phyloP scores from a whole-genome alignment of 2,797 vertebrate genomes.

The Salmo trutta region DNA sequence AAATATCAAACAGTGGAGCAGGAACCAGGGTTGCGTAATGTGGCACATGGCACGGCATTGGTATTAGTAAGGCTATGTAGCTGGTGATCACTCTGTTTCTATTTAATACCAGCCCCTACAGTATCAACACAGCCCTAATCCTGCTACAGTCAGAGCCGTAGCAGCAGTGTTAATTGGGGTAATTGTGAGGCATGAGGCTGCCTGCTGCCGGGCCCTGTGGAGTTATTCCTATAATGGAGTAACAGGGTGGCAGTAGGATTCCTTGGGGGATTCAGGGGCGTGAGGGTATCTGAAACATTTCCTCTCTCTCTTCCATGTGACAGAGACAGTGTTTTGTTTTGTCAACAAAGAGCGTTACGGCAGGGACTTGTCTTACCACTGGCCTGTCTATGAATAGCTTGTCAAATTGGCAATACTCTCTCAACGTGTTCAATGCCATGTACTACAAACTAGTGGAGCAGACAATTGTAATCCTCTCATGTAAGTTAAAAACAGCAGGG shows the following conservation, averaged over 20 bases:
- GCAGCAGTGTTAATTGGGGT: slow-evolving; percentile 56
- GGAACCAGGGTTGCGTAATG: slow-evolving; percentile 38
- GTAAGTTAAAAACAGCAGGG: neutral
- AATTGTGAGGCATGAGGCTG: slow-evolving; percentile 59
- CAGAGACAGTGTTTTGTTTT: slow-evolving; percentile 52
- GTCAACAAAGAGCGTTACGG: slow-evolving; percentile 60
- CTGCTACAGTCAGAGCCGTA: neutral
- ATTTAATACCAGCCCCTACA: neutral
- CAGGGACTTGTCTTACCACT: slow-evolving; percentile 45
- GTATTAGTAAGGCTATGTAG: neutral
- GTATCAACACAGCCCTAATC: neutral
- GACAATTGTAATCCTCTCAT: neutral
- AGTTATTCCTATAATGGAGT: slow-evolving; percentile 56
- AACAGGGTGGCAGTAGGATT: slow-evolving; percentile 49
- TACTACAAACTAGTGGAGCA: neutral
- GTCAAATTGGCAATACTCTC: slow-evolving; percentile 27
- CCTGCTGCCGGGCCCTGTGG: slow-evolving; percentile 28
- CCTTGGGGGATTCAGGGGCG: slow-evolving; percentile 42
- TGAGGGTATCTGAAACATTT: slow-evolving; percentile 43
- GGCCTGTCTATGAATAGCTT: slow-evolving; percentile 54
- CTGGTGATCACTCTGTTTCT: neutral
- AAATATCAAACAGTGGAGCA: slow-evolving; percentile 53
- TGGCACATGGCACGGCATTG: neutral
- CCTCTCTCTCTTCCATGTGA: slow-evolving; percentile 33
- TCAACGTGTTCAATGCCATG: slow-evolving; percentile 19